phyloP scores from a whole-genome alignment of 2,888 invertebrate genomes.

The Synanthedon vespiformis region DNA sequence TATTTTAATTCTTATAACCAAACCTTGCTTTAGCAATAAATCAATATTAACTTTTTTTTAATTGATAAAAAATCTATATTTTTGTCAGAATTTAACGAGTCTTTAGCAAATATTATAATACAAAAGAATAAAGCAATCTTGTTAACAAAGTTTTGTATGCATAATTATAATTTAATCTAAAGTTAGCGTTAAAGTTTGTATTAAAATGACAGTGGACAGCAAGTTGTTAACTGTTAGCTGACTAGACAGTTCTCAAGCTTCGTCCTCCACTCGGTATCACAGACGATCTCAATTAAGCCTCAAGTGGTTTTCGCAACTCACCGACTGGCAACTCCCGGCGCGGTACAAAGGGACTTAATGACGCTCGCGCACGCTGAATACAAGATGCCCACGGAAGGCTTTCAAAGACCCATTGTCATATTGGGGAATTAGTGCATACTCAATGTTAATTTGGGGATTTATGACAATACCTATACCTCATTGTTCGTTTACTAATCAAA shows the following conservation, averaged over 20 bases:
- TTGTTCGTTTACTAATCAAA: no score
- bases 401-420: conserved; percentile 23
- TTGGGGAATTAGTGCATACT: conserved; percentile 25
- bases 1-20: no score
- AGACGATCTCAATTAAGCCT: conserved; percentile 53
- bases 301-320: conserved; percentile 52
- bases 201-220: neutral
- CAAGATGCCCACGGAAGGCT: conserved; percentile 37
- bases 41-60: no score
- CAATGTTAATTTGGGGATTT: conserved; percentile 14
- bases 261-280: conserved; percentile 18
- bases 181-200: neutral
- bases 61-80: no score
- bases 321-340: conserved; percentile 24
- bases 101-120: no score
- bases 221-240: conserved; percentile 24
- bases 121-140: no score
- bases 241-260: conserved; percentile 21
- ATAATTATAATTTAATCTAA: neutral
- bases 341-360: conserved; percentile 54
- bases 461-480: neutral
- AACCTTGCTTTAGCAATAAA: no score
- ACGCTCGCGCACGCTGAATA: conserved; percentile 43
- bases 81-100: no score
- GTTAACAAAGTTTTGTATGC: neutral